A percentile compares a stretch with the other conserved stretches of the same genome.
Evolutionary conservation across 2,888 invertebrate species (phyloP).

Genomic region (Synanthedon andrenaeformis): DNA sequence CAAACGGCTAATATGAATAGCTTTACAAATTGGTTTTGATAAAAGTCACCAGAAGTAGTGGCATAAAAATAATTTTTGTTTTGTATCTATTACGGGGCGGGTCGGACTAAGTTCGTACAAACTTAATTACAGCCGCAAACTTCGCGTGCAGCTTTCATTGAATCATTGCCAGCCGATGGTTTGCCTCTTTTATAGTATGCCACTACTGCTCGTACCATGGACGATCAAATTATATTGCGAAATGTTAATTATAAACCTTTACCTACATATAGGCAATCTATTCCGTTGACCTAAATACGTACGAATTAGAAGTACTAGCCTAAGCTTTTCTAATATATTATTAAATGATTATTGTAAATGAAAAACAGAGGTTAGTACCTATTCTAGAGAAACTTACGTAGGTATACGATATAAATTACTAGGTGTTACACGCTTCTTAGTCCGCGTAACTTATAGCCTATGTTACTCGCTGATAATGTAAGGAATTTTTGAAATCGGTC

Average conservation of each 20-base stretch:
- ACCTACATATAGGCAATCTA: neutral
- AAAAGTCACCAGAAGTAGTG: neutral
- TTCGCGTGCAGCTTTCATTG: slow-evolving; percentile 21
- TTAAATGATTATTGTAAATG: no score
- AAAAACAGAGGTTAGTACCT: no score
- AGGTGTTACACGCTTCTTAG: no score
- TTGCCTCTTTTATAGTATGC: neutral
- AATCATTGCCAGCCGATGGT: slow-evolving; percentile 1
- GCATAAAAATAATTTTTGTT: slow-evolving; percentile 4
- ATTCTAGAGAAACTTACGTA: no score
- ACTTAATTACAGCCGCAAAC: slow-evolving; percentile 28
- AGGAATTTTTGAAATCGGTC: no score
- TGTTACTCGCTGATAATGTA: no score
- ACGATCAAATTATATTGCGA: neutral
- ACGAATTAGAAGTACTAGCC: no score
- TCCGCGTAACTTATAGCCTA: no score
- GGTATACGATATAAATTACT: no score
- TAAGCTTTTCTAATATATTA: no score
- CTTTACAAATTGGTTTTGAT: no score
- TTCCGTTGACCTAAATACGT: neutral
- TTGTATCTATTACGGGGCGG: slow-evolving; percentile 10
- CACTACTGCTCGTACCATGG: neutral
- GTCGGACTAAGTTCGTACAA: slow-evolving; percentile 14
- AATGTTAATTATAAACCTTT: neutral
- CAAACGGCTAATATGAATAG: no score